Conservation (phyloP, 1,140 invertebrate species). For the Octopus sinensis region DNA sequence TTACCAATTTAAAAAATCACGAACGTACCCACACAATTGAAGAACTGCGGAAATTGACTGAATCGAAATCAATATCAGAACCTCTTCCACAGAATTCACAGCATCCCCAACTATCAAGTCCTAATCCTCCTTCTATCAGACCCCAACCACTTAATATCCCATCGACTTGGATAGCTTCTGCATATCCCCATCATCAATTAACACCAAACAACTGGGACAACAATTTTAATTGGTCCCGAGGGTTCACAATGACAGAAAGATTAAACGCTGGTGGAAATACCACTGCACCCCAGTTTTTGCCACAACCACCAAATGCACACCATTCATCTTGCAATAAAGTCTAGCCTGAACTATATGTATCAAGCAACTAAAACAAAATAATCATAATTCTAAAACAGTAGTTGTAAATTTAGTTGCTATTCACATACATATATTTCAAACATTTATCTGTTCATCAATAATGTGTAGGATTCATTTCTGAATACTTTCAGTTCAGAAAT, state of each 20-base stretch:
- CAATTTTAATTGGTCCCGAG: not conserved
- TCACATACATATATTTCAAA: no score
- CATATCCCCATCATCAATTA: not conserved
- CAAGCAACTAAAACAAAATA: no score
- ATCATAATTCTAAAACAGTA: no score
- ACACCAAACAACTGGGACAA: not conserved
- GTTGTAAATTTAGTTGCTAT: no score
- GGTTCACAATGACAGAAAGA: not conserved
- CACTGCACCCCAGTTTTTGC: not conserved
- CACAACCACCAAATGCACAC: constrained; percentile 6
- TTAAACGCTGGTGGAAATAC: not conserved
- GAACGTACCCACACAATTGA: constrained; percentile 50
- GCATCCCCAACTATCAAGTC: not conserved
- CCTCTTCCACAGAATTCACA: not conserved
- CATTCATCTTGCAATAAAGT: not conserved
- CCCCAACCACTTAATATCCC: not conserved
- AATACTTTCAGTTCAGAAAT: no score
- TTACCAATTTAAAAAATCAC: not conserved
- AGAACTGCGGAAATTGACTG: constrained; percentile 58
- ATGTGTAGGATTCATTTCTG: no score
- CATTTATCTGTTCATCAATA: no score
- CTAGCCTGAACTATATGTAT: no score
- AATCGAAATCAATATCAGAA: not conserved
- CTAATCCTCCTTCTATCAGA: not conserved
- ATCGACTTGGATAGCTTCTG: not conserved